phyloP scores from a whole-genome alignment of 1,140 invertebrate genomes.

The Idris sp. region DNA sequence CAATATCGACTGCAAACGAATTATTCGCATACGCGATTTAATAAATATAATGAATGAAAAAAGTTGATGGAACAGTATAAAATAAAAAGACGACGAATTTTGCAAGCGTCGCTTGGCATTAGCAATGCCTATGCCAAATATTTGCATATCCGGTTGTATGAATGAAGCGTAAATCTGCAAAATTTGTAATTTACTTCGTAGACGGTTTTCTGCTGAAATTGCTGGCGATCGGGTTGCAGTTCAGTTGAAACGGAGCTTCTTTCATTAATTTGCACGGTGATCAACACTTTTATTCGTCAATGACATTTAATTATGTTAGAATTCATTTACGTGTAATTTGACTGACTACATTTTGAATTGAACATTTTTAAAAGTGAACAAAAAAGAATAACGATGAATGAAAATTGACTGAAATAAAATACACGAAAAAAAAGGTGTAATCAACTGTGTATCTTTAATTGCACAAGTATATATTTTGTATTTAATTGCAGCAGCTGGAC shows the following conservation, averaged over 20 bases:
- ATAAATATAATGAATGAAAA: constrained; percentile 53
- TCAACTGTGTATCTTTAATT: constrained; percentile 3
- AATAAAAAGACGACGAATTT: constrained; percentile 37
- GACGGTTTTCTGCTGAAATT: constrained; percentile 36
- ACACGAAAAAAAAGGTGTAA: no score
- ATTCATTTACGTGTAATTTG: no score
- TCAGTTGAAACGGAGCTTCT: constrained; percentile 31
- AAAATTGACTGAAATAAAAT: neutral
- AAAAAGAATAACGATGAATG: neutral
- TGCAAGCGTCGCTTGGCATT: constrained; percentile 33
- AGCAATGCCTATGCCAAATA: constrained; percentile 49
- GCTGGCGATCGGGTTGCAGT: constrained; percentile 24
- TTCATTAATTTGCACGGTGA: constrained; percentile 21
- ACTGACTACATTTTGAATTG: no score
- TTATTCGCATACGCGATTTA: constrained; percentile 39
- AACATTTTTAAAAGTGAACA: neutral
- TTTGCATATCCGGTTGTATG: constrained; percentile 54
- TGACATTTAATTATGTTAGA: no score
- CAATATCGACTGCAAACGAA: constrained; percentile 18
- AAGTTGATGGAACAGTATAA: no score
- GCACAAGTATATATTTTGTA: constrained; percentile 5
- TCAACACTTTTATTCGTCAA: constrained; percentile 32
- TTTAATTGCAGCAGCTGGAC: neutral
- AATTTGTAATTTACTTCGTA: constrained; percentile 39
- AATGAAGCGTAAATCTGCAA: constrained; percentile 36